Evolutionary conservation across 2,888 invertebrate species (phyloP).

Genomic region (Ectropis crepuscularia): DNA sequence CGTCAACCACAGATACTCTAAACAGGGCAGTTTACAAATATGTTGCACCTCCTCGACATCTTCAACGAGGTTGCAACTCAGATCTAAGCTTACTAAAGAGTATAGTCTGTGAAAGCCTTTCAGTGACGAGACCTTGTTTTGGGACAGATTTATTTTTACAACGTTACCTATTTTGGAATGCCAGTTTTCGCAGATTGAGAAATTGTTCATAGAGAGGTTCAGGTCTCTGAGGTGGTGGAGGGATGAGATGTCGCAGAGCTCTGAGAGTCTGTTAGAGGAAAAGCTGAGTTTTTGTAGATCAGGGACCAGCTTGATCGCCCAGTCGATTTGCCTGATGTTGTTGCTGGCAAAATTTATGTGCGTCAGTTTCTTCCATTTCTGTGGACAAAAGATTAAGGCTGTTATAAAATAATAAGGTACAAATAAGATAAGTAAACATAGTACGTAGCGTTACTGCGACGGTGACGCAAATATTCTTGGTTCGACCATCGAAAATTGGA

Average conservation of each 20-base stretch:
- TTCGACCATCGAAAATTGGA: too few species aligned
- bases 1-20: conserved; percentile 93
- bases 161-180: conserved; percentile 95
- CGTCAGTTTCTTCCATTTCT: conserved; percentile 89
- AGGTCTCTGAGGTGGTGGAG: conserved; percentile 91
- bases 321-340: conserved; percentile 90
- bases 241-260: conserved; percentile 90
- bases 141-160: conserved; percentile 92
- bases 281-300: conserved; percentile 89
- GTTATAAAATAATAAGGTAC: not conserved
- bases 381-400: conserved; percentile 38
- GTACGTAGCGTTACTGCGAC: not conserved
- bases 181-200: conserved; percentile 89
- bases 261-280: conserved; percentile 91
- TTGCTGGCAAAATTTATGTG: conserved; percentile 92
- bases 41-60: conserved; percentile 92
- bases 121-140: conserved; percentile 91
- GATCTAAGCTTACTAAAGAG: conserved; percentile 93
- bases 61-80: conserved; percentile 93
- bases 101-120: conserved; percentile 92
- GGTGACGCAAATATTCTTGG: too few species aligned
- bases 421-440: not conserved
- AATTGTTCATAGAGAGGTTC: conserved; percentile 92
- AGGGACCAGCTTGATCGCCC: conserved; percentile 91
- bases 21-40: conserved; percentile 92